Conservation (phyloP, 2,113 vertebrate genomes). For the Anguilla rostrata region DNA sequence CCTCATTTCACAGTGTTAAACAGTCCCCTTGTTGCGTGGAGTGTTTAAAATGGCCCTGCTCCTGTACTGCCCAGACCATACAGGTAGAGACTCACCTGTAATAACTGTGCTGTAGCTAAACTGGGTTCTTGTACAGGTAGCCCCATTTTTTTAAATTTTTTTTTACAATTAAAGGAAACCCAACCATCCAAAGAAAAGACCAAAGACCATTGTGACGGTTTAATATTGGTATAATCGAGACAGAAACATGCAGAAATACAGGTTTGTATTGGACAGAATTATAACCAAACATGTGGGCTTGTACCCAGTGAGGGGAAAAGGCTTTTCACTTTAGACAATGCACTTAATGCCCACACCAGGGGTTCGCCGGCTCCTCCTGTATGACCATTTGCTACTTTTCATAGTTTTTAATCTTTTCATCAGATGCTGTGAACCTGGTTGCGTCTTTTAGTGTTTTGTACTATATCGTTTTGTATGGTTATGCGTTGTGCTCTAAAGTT, state of each 20-base stretch:
- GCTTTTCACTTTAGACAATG: background rate
- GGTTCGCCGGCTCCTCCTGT: conserved; percentile 37
- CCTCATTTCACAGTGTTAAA: no score
- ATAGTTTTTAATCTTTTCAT: conserved; percentile 32
- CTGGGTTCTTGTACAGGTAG: no score
- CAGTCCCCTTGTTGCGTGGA: no score
- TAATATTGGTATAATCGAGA: background rate
- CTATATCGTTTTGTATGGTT: conserved; percentile 80
- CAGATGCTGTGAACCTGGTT: conserved; percentile 71
- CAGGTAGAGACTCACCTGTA: no score
- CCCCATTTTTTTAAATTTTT: background rate
- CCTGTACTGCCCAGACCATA: no score
- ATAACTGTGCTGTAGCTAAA: no score
- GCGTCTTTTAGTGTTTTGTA: conserved; percentile 57
- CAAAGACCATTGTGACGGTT: background rate
- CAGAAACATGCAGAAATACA: background rate
- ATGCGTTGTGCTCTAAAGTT: conserved; percentile 84
- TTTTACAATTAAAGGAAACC: background rate
- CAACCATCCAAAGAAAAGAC: background rate
- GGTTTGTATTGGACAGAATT: background rate
- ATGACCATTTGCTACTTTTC: conserved; percentile 17
- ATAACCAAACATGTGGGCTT: background rate
- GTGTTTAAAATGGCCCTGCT: no score
- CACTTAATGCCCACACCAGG: conserved; percentile 11
- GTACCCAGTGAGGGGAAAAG: background rate